Base-by-base conservation (phyloP, 2,113 vertebrate genomes). In the Damaliscus lunatus region DNA sequence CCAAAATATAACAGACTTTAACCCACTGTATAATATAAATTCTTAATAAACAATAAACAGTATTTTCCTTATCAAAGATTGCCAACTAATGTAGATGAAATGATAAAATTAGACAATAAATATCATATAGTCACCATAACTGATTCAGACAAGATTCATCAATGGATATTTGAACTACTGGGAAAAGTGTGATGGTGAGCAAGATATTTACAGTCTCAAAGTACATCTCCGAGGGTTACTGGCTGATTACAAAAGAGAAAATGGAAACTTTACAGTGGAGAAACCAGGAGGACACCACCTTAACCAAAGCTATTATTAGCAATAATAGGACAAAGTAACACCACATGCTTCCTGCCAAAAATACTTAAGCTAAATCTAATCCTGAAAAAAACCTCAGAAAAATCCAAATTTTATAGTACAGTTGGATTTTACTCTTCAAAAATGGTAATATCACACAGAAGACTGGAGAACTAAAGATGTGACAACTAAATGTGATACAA, bases 181-280 rank as follows among this genome's bases (percentile, higher is more conserved):
- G 85, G 19, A 71, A 78, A 97, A 87, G 33, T 53, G 1, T 93
- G 23, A 92, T 27, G 3, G 31, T 95, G 7, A 93, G 33, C 25
- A 86, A 95, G 71, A 17, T 57, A 86, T 40, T 57, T 96, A 86
- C 33, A 91, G n/a, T 90, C 77, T 96, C 87, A 95, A 96, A 95
- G 60, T 90, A 88, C 6, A n/a, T 74, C 7, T 43, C 31, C 6
- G 67, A 0, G 25, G 27, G 43, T 93, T 90, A 95, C 23, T 62
- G 48, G 83, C 91, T 86, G 88, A 89, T 90, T 88, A 94, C 36
- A 95, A 87, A 96, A 93, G 27, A 80, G 50, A 97, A 96, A 97
- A 95, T 77, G 40, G 17, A 82, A 96, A 94, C 62, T 83, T 86
- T 80, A 91, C 31, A 71, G 29, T 43, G n/a, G 48, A 97, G 59